Evolutionary conservation across 2,888 invertebrate species (phyloP), one percentile per base, ranked within the genome.

Genomic region (Tenthredo livida): DNA sequence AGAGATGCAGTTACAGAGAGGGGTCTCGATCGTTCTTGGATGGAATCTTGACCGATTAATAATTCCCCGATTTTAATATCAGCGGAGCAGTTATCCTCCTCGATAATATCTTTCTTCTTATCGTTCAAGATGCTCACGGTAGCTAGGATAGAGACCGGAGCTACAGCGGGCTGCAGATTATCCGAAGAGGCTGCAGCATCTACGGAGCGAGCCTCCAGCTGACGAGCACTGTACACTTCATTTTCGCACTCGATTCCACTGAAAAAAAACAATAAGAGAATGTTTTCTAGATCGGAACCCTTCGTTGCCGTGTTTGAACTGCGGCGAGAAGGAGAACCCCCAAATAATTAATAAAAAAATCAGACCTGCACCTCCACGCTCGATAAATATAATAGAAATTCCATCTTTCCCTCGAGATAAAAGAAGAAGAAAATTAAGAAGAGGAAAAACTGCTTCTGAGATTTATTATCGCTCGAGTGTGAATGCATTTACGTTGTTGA

Each of bases 171-270:
- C 84, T 85, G n/a, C 37, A 40, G 87, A 86, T 80, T 87, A 58
- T 47, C 70, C 67, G 83, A 47, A 85, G 91, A 90, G 9, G 58
- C 37, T 12, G 37, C 83, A 83, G 37, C 83, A 83, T 83, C 83
- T 83, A 83, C 83, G 85, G 89, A 88, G 86, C 91, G 91, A 70
- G 91, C 92, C 88, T 91, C 93, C 90, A 95, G 92, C 92, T 95
- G 95, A 93, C 95, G 95, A 93, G 95, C 94, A 90, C 97, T 96
- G 93, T 96, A 96, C 91, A 97, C 95, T 94, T 97, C 96, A 95
- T 96, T 95, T 94, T 95, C 95, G 94, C 95, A 95, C 95, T 97
- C 97, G 94, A 97, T 95, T 93, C 96, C 97, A 95, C 97, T 97
- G 95, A 89, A 94, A 94, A 87, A 88, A 86, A 91, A 88, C 88